These are phyloP conservation scores for Okapia johnstoni DNA, from an alignment of 2,113 vertebrate species.

Conservation along the genomic window DNA sequence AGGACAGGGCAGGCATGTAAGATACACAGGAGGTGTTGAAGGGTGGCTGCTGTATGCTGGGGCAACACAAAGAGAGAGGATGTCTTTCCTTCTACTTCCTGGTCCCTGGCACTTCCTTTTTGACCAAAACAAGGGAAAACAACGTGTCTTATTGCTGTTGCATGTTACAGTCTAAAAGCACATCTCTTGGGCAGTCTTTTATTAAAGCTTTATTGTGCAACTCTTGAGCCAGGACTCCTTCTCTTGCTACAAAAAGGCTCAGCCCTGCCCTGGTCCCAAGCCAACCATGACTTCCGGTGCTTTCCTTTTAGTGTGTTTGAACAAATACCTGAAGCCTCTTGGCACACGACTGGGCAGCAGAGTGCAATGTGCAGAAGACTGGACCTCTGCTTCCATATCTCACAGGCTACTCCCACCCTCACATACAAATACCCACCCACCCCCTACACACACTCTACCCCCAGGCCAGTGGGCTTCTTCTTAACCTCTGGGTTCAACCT, in stretches of 20 bases:
- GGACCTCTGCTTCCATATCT: not conserved
- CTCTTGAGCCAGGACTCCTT: not conserved
- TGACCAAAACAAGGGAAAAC: not conserved
- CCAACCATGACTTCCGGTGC: not conserved
- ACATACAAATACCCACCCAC: not conserved
- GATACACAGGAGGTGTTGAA: no score
- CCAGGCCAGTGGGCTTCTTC: not conserved
- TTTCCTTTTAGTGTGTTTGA: not conserved
- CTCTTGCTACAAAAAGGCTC: not conserved
- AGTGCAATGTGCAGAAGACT: not conserved
- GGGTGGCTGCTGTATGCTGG: not conserved
- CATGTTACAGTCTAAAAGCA: not conserved
- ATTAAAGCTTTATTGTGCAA: not conserved
- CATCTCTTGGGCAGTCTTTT: not conserved
- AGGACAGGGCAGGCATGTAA: not conserved
- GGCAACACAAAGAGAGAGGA: not conserved
- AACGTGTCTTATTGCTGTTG: not conserved
- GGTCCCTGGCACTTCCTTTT: not conserved
- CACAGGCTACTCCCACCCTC: not conserved
- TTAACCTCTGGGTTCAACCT: not conserved
- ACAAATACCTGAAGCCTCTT: not conserved
- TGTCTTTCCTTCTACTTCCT: not conserved
- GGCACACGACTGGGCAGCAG: not conserved
- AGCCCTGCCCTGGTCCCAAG: not conserved
- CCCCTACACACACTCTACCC: fast-evolving